phyloP scores from a whole-genome alignment of 2,113 vertebrate species.

The Rhodinocichla rosea region DNA sequence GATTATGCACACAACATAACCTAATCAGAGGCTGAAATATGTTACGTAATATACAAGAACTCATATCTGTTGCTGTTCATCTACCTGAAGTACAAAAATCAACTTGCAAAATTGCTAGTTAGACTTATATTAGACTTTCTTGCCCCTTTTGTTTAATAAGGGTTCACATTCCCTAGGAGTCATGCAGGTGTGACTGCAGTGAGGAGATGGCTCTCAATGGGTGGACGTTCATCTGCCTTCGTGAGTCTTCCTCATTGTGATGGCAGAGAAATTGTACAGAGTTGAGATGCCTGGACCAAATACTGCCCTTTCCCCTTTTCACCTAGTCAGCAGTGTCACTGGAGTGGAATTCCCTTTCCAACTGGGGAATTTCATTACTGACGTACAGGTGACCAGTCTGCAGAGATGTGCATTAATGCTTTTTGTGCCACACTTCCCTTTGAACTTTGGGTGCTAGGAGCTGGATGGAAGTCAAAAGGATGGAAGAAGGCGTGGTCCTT shows the following conservation, averaged over 20 bases:
- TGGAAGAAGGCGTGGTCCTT: background rate
- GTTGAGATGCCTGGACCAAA: background rate
- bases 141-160: background rate
- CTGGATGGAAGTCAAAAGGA: background rate
- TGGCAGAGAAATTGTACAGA: background rate
- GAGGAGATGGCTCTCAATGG: background rate
- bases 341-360: background rate
- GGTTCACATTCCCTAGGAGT: background rate
- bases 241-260: background rate
- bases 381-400: background rate
- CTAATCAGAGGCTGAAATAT: background rate
- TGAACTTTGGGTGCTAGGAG: background rate
- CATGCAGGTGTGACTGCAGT: background rate
- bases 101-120: background rate
- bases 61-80: background rate
- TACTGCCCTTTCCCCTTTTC: background rate
- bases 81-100: background rate
- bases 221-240: background rate
- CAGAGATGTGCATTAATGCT: background rate
- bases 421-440: background rate
- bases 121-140: background rate
- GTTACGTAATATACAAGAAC: background rate
- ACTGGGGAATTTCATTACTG: background rate
- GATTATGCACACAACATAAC: background rate
- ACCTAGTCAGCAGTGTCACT: background rate